A percentile compares a stretch with the other conserved stretches of the same genome.
phyloP scores from a whole-genome alignment of 2,113 vertebrate species.

The Cyanoramphus novaezelandiae region DNA sequence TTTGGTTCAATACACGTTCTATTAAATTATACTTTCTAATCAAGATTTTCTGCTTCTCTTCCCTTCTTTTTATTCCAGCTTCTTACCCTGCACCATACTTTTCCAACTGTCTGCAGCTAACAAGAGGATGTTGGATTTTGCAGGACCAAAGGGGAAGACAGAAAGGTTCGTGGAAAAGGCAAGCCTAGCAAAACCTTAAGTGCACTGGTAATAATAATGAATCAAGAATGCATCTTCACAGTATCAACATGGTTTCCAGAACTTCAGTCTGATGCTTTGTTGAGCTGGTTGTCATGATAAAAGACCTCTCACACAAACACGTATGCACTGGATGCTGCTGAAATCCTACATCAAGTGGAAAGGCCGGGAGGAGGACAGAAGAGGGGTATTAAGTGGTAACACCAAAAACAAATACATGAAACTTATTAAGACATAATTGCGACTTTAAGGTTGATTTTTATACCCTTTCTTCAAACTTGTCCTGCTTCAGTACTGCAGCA shows the following conservation, averaged over 20 bases:
- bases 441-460: background rate
- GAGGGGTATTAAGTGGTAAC: background rate
- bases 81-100: conserved; percentile 59
- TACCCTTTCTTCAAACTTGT: background rate
- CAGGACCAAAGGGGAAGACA: background rate
- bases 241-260: background rate
- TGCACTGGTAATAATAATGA: background rate
- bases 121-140: conserved; percentile 16
- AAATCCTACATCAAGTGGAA: background rate
- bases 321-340: background rate
- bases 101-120: conserved; percentile 42
- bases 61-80: conserved; percentile 63
- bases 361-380: background rate
- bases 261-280: background rate
- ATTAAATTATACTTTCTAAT: conserved; percentile 91
- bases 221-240: background rate
- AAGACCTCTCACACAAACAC: background rate
- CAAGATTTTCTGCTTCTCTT: conserved; percentile 80
- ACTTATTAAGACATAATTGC: background rate
- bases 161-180: background rate
- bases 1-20: conserved; percentile 83
- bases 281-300: background rate
- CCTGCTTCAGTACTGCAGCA: background rate
- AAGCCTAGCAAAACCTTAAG: conserved; percentile 18
- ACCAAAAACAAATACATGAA: background rate